Evolutionary conservation across 2,113 vertebrate genomes (phyloP).

Genomic region (Nibea albiflora): DNA sequence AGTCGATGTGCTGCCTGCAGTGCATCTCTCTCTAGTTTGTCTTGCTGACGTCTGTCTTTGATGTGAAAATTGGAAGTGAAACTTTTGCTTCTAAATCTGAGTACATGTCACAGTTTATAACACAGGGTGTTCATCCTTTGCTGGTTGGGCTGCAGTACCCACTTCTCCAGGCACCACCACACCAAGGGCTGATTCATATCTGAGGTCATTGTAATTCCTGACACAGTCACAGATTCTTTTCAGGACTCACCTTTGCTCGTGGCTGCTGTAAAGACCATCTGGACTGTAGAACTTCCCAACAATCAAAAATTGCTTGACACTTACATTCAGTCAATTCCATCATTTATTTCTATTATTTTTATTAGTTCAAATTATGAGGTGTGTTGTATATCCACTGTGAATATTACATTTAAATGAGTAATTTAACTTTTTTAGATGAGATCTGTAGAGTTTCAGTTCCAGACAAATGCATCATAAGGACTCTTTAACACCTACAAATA

Average conservation of each 20-base stretch:
- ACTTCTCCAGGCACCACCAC: no score
- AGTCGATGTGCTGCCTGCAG: no score
- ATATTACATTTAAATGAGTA: not conserved
- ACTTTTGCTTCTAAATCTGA: no score
- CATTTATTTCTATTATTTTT: not conserved
- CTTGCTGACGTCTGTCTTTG: no score
- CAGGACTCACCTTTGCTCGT: not conserved
- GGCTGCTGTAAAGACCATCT: slow-evolving; percentile 1
- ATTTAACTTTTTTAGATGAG: not conserved
- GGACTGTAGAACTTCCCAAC: not conserved
- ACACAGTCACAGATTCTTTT: not conserved
- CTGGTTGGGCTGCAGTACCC: no score
- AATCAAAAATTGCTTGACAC: not conserved
- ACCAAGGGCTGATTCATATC: not conserved
- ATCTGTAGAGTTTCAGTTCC: not conserved
- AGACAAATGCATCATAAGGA: not conserved
- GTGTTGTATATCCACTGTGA: not conserved
- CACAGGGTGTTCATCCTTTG: no score
- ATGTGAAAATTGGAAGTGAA: no score
- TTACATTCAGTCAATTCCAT: not conserved
- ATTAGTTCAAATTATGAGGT: not conserved
- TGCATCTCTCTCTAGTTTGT: no score
- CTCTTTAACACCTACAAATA: not conserved
- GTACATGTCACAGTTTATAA: no score
- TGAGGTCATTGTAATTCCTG: not conserved